Evolutionary conservation across 2,888 invertebrate species (phyloP), one percentile per base, ranked within the genome.

Genomic region (Nomada hirtipes): DNA sequence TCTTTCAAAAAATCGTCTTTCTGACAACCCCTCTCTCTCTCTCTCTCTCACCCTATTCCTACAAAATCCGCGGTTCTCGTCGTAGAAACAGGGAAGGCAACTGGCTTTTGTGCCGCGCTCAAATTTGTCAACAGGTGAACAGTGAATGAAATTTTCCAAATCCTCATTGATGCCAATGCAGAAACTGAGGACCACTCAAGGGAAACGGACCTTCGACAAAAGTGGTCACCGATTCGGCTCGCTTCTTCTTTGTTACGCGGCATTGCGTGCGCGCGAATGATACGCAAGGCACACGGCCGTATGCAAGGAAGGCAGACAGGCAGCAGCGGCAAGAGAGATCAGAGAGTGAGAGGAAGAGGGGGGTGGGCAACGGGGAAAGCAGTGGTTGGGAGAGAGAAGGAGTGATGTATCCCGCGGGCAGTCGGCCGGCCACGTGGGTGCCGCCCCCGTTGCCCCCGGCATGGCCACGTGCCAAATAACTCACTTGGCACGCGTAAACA

Each of bases 401-500:
- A 71, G 60, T 73, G 79, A 76, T 75, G 68, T 76, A 71, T 82
- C 71, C 70, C 83, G 86, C 83, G 88, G 86, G 86, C 86, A 83
- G 85, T 86, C 85, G 82, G 86, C 78, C 88, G 88, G 86, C 85
- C 91, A 91, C 91, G 90, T 91, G 91, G 91, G 87, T 89, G 83
- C 85, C 83, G 82, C 80, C 81, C 76, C 82, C 86, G 76, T 78
- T 74, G 73, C 73, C 67, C 79, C 72, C 76, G 72, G 65, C 79
- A 64, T 90, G 92, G 92, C 90, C 89, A 87, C 88, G 89, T 89
- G 91, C 92, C 92, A 92, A 92, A 92, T 91, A 91, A 92, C 90
- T 92, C 92, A 90, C 90, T 92, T 92, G 92, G 92, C 92, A 92
- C 91, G 91, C 91, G 91, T 92, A 92, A 92, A 92, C 92, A 92